Percentiles rank a stretch among this genome's conserved stretches.
These are phyloP conservation scores for Sesia apiformis DNA, from an alignment of 2,888 invertebrate genomes.

Conservation along the genomic window DNA sequence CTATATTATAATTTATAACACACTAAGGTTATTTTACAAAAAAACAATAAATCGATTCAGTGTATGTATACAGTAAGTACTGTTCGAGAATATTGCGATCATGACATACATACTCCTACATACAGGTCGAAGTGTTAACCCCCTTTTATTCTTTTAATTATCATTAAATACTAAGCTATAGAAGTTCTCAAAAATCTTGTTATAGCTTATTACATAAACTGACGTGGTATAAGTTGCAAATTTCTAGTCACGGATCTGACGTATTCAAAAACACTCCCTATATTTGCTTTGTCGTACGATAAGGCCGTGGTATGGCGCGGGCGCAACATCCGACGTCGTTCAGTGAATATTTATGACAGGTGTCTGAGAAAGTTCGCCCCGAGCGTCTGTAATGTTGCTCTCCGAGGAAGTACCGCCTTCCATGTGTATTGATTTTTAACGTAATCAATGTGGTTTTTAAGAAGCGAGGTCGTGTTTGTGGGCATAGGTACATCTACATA, in stretches of 20 bases:
- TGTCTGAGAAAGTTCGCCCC: conserved; percentile 40
- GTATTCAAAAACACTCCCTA: conserved; percentile 17
- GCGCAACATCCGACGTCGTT: conserved; percentile 19
- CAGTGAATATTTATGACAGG: conserved; percentile 41
- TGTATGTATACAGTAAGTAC: no score
- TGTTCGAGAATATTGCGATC: no score
- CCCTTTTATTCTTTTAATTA: no score
- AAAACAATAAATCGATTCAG: no score
- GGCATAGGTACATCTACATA: not conserved
- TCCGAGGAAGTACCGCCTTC: not conserved
- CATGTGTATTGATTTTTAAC: not conserved
- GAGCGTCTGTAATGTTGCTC: conserved; percentile 9
- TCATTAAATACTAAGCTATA: no score
- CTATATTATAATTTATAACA: no score
- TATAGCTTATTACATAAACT: no score
- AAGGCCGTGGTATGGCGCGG: conserved; percentile 5
- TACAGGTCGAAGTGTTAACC: no score
- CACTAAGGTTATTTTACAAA: no score
- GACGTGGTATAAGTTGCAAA: no score
- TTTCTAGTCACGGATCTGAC: conserved; percentile 16
- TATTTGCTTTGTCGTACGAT: conserved; percentile 28
- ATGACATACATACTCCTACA: no score
- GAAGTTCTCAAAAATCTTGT: no score
- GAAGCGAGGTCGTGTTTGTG: not conserved
- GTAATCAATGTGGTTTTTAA: not conserved